Base-by-base conservation (phyloP, 2,113 vertebrate species). In the Varanus salvator region DNA sequence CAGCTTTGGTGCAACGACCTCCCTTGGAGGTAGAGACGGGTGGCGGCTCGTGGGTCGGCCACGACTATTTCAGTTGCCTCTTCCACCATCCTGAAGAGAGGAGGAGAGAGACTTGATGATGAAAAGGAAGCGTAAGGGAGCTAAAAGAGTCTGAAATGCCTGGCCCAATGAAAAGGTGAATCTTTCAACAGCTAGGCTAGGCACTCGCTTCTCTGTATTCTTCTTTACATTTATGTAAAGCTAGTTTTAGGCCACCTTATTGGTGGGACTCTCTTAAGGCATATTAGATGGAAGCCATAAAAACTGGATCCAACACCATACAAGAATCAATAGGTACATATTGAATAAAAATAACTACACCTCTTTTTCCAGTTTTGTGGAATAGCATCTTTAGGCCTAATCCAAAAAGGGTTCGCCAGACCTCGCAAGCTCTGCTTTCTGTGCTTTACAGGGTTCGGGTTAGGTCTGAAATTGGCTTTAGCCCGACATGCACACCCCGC, bases 11-110 rank as follows among this genome's bases (percentile, higher is more conserved):
- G 11, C 68, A 34, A 4, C 0, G 0, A 87, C 85, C 92, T 83
- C 4, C 94, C 95, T 68, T 50, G 64, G 4, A 48, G 31, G 0
- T 95, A 96, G 91, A 90, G 38, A 0, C 72, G 50, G 50, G 92
- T 94, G 68, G 96, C 95, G 81, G 93, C 85, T 77, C 94, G 91
- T 69, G 94, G 93, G 8, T 92, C 1, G 0, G n/a, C 25, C 75
- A 96, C 94, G 0, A 84, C 60, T 0, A 94, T 3, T 89, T 97
- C 95, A 21, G 1, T 85, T 0, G 81, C 92, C n/a, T 87, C 90
- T 84, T 92, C 88, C 71, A 95, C 94, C 87, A 95, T 21, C 52
- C 94, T 95, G 87, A 44, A 78, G 90, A 84, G 44, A 92, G 76
- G 90, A n/a, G 14, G 88, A 84, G 88, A 52, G n/a, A 38, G 27